Evolutionary conservation across 2,113 vertebrate genomes (phyloP), one percentile per base, ranked within the genome.

Genomic region (Rhinichthys klamathensis): DNA sequence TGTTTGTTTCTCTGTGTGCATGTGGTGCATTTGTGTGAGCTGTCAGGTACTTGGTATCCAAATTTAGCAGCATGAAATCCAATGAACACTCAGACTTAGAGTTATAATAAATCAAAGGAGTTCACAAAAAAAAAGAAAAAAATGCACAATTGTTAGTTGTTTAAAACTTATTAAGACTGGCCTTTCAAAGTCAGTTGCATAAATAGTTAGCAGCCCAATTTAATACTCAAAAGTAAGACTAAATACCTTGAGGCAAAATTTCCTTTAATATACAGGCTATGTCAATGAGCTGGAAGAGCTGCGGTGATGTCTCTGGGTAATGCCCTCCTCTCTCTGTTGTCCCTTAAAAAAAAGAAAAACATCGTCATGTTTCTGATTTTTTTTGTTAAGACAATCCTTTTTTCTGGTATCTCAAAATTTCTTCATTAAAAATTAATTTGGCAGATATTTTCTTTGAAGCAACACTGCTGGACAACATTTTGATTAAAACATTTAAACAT

Each of bases 41-140:
- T 46, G n/a, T 63, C 58, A 80, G 38, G 38, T 80, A 41, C 41
- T 63, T 80, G 15, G 21, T 58, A 38, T 60, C 54, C 18, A 78
- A 60, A 80, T 63, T 41, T 60, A 63, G 58, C 56, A 65, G 23
- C 58, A 80, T 65, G n/a, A 65, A 80, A 80, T 35, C 76, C 21
- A 25, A 13, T 38, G 23, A 60, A 60, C 12, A 18, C 51, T 78
- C 54, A 60, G 75, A 78, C 32, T 78, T 38, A 60, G 12, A 41
- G 32, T 60, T 78, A 8, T 78, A 38, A 60, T 60, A 38, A 38
- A 78, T 60, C 32, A 35, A 58, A 78, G 51, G 54, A 38, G 21
- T 56, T 2, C 18, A 0, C 46, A 1, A 30, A 27, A 10, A 32
- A 11, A 3, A 6, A 38, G 35, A 38, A 38, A 10, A 70, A 38